A percentile compares a stretch with the other conserved stretches of the same genome.
phyloP scores from a whole-genome alignment of 2,888 invertebrate genomes.

The Synergus gifuensis region DNA sequence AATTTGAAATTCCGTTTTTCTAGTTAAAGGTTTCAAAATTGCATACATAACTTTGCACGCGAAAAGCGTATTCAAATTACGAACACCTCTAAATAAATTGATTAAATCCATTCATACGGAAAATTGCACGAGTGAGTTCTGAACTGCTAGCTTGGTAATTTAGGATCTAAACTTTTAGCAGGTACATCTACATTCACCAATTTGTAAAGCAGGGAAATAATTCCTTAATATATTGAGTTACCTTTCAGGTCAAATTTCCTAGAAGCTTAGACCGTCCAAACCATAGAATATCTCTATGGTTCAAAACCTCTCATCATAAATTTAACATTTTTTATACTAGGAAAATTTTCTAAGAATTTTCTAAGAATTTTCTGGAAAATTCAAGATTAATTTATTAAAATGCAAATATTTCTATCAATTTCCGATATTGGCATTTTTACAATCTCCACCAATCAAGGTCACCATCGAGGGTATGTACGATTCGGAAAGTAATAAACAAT shows the following conservation, averaged over 20 bases:
- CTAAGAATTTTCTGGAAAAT: not conserved
- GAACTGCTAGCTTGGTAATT: slow-evolving; percentile 20
- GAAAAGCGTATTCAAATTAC: not conserved
- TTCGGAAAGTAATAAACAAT: not conserved
- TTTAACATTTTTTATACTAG: too few species aligned
- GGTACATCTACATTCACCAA: not conserved
- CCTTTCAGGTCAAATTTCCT: slow-evolving; percentile 20
- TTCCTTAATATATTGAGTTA: slow-evolving; percentile 20
- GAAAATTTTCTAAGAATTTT: too few species aligned
- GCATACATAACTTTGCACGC: not conserved
- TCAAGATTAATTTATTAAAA: not conserved
- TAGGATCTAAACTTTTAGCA: slow-evolving; percentile 1
- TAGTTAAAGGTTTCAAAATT: not conserved
- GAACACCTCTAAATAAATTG: slow-evolving; percentile 6
- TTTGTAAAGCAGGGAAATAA: not conserved
- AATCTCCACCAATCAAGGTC: not conserved
- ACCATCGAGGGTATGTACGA: not conserved
- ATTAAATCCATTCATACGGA: slow-evolving; percentile 7
- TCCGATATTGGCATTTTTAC: not conserved
- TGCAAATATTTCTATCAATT: not conserved
- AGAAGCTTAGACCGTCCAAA: not conserved
- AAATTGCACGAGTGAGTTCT: slow-evolving; percentile 27
- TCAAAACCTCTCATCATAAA: not conserved
- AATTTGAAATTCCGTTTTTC: not conserved
- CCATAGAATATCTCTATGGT: not conserved